Evolutionary conservation across 2,888 invertebrate species (phyloP), one percentile per base, ranked within the genome.

Genomic region (Drosophila aldrichi): DNA sequence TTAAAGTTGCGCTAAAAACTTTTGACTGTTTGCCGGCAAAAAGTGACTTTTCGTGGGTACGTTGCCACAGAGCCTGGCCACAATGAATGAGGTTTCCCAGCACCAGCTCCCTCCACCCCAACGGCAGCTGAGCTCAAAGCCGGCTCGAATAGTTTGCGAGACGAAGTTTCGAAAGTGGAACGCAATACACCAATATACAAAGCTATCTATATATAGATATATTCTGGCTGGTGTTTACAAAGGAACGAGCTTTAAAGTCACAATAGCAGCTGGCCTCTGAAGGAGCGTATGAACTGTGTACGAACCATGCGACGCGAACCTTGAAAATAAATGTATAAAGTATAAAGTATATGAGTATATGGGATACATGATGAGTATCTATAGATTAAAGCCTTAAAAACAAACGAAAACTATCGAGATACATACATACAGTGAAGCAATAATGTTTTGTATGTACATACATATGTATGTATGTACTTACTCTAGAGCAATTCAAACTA

Each of bases 41-140:
- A 71, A 65, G 34, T 71, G 65, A 82, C 74, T 82, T 82, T 74
- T 65, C 43, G 54, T 51, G 62, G 61, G 29, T 43, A 55, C 49
- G 57, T 58, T 49, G 55, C 41, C 43, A 20, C 18, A 18, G 56
- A 18, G 32, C n/a, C 7, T 8, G 12, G n/a, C 43, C 43, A 16
- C 9, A 16, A 12, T 16, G 38, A 5, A 25, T 10, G 16, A n/a
- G 43, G 29, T 36, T 22, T 22, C 10, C 14, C 14, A n/a, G n/a
- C n/a, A n/a, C n/a, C n/a, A n/a, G n/a, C n/a, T n/a, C n/a, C n/a
- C n/a, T n/a, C n/a, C n/a, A n/a, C n/a, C n/a, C n/a, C n/a, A n/a
- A n/a, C n/a, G n/a, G n/a, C n/a, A n/a, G 20, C 20, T 22, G 2
- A 32, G 18, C 49, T 14, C 49, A 18, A 32, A 49, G 32, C 29